Evolutionary conservation across 1,140 invertebrate genomes (phyloP).

Genomic region (Lordiphosa collinella): DNA sequence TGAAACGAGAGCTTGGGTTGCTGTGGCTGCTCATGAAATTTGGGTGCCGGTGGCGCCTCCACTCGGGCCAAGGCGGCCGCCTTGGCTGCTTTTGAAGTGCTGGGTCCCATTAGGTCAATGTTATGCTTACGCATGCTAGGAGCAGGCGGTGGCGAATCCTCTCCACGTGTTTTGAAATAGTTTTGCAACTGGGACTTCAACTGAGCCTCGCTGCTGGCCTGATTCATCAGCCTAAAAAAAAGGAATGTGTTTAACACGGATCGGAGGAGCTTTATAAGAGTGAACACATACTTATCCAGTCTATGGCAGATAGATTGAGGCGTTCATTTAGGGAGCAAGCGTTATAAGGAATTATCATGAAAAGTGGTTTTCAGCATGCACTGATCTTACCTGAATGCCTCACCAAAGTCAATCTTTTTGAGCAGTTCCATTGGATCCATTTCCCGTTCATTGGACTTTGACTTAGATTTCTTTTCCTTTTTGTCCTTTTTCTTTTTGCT

Average conservation of each 20-base stretch:
- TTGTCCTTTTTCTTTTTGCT: slow-evolving; percentile 82
- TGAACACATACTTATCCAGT: slow-evolving; percentile 34
- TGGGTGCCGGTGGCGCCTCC: slow-evolving; percentile 21
- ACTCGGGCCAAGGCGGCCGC: slow-evolving; percentile 4
- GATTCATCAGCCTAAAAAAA: slow-evolving; percentile 53
- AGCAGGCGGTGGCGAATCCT: slow-evolving; percentile 40
- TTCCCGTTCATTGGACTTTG: slow-evolving; percentile 80
- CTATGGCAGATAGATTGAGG: slow-evolving; percentile 10
- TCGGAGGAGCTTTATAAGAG: neutral
- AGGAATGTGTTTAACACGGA: neutral
- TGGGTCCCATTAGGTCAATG: slow-evolving; percentile 33
- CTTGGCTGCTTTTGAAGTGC: slow-evolving; percentile 44
- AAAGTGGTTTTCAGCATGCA: neutral
- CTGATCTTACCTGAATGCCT: slow-evolving; percentile 83
- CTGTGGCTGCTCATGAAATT: slow-evolving; percentile 24
- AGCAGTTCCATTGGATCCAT: slow-evolving; percentile 46
- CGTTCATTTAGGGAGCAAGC: neutral
- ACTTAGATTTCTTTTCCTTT: slow-evolving; percentile 82
- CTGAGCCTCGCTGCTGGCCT: slow-evolving; percentile 29
- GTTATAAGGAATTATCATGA: neutral
- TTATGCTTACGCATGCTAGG: slow-evolving; percentile 10
- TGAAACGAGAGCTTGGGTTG: slow-evolving; percentile 63
- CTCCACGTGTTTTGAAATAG: slow-evolving; percentile 20
- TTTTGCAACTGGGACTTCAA: slow-evolving; percentile 31
- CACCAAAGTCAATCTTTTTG: slow-evolving; percentile 83